These are phyloP conservation scores for Drosophila leonis DNA, from an alignment of 2,888 invertebrate genomes.

Conservation along the genomic window DNA sequence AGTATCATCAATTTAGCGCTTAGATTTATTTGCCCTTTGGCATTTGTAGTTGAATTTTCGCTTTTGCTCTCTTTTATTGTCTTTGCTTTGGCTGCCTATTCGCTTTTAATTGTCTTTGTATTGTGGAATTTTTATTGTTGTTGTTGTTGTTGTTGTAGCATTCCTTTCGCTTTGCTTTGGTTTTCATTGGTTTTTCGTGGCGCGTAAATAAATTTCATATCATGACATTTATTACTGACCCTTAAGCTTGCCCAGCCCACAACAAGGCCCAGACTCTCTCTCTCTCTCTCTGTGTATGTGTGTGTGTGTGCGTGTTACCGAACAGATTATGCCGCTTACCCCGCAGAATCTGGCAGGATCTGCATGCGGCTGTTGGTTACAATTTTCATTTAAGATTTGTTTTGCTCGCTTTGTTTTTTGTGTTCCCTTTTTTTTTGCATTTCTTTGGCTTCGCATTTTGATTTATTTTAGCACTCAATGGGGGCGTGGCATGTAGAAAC, in stretches of 20 bases:
- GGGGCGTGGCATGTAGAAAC: conserved; percentile 24
- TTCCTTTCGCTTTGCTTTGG: conserved; percentile 70
- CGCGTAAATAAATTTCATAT: conserved; percentile 81
- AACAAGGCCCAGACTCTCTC: conserved; percentile 38
- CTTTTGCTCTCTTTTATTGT: conserved; percentile 30
- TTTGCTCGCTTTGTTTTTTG: conserved; percentile 33
- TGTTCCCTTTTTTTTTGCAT: conserved; percentile 10
- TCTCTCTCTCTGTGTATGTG: background rate
- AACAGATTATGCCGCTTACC: conserved; percentile 64
- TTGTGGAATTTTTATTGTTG: conserved; percentile 49
- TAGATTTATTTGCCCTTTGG: conserved; percentile 45
- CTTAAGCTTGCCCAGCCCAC: conserved; percentile 65
- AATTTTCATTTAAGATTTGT: conserved; percentile 81
- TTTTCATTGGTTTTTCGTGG: conserved; percentile 74
- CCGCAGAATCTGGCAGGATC: conserved; percentile 46
- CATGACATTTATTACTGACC: conserved; percentile 81
- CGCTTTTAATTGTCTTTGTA: conserved; percentile 55
- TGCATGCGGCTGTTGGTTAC: conserved; percentile 70
- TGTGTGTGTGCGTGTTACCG: conserved; percentile 9
- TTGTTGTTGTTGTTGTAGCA: conserved; percentile 57
- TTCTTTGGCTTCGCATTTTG: conserved; percentile 57
- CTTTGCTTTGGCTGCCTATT: conserved; percentile 40
- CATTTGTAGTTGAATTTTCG: conserved; percentile 24
- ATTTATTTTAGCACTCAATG: conserved; percentile 78
- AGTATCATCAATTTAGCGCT: conserved; percentile 26